Evolutionary conservation across 1,140 invertebrate species (phyloP).

Genomic region (Sarcophaga bullata): DNA sequence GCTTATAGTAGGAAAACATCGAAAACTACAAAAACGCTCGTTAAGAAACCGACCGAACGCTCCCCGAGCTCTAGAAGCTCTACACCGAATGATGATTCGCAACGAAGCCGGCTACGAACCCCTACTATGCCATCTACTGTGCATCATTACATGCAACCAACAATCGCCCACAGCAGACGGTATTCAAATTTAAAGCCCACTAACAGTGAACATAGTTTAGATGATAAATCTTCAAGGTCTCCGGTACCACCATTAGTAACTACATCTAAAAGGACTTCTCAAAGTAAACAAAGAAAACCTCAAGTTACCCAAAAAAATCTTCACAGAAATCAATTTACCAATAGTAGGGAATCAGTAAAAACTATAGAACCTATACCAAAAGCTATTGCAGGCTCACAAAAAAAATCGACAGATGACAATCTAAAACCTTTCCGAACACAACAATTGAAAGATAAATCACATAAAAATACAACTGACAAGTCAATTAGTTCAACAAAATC

Average conservation of each 20-base stretch:
- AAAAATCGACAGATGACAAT: background rate
- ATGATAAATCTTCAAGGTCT: constrained; percentile 17
- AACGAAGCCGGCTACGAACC: constrained; percentile 44
- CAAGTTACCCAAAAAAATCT: background rate
- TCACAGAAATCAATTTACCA: background rate
- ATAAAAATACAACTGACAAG: background rate
- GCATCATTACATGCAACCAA: constrained; percentile 63
- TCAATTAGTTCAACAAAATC: background rate
- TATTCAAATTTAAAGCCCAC: constrained; percentile 44
- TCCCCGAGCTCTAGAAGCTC: constrained; percentile 24
- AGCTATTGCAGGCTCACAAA: background rate
- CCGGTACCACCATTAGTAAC: constrained; percentile 19
- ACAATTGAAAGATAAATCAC: background rate
- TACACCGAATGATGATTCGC: constrained; percentile 32
- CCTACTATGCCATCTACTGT: constrained; percentile 44
- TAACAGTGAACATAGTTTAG: constrained; percentile 18
- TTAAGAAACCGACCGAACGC: background rate
- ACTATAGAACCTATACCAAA: background rate
- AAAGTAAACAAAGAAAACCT: background rate
- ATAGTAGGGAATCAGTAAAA: background rate
- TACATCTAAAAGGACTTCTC: background rate
- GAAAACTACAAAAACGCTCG: background rate
- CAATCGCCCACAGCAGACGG: constrained; percentile 56
- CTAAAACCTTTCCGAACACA: background rate
- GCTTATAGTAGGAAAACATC: constrained; percentile 34